Evolutionary conservation across 2,888 invertebrate species (phyloP).

Genomic region (Elmis aenea): DNA sequence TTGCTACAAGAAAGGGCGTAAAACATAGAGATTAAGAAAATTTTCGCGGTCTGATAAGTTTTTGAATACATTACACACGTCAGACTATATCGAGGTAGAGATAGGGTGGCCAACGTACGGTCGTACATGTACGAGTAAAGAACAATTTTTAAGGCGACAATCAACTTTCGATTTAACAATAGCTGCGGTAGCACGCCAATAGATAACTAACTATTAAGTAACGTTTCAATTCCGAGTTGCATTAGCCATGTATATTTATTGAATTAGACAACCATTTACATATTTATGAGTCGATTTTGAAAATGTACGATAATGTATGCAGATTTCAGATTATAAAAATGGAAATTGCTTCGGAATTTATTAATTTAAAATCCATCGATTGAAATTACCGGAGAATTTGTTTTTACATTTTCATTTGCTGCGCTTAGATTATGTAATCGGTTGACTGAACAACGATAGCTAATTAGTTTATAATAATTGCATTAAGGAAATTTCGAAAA

Average conservation of each 20-base stretch:
- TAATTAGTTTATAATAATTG: too few species aligned
- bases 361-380: constrained; percentile 1
- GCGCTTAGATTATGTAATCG: too few species aligned
- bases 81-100: constrained; percentile 7
- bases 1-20: too few species aligned
- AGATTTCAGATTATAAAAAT: constrained; percentile 7
- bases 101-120: constrained; percentile 10
- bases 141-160: constrained; percentile 23
- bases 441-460: too few species aligned
- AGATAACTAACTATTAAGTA: constrained; percentile 25
- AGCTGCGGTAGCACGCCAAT: constrained; percentile 23
- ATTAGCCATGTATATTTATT: constrained; percentile 10
- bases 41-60: constrained; percentile 27
- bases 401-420: too few species aligned
- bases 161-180: constrained; percentile 27
- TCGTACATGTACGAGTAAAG: constrained; percentile 20
- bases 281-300: constrained; percentile 5
- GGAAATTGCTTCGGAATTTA: constrained; percentile 5
- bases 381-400: constrained; percentile 1
- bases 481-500: too few species aligned
- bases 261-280: constrained; percentile 9
- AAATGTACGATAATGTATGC: constrained; percentile 6
- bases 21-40: constrained; percentile 27
- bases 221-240: constrained; percentile 25
- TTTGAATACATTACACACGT: constrained; percentile 12